Conservation (phyloP, 2,113 vertebrate species). For the Eidolon helvum region DNA sequence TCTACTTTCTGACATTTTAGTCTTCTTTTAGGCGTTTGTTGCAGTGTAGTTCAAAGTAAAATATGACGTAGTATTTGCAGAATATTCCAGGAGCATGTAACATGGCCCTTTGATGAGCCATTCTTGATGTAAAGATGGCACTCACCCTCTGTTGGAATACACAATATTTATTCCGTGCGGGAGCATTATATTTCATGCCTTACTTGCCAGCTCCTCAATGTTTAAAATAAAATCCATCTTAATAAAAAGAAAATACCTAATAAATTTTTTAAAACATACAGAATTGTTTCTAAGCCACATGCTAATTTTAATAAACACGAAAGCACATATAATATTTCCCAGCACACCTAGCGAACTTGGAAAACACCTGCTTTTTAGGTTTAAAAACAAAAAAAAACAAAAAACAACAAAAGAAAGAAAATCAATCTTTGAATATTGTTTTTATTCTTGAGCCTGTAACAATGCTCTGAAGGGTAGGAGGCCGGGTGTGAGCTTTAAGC, state of each 20-base stretch:
- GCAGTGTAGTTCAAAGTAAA: not conserved
- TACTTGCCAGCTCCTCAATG: not conserved
- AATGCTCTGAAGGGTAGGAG: not conserved
- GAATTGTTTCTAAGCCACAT: no score
- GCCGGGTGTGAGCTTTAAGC: not conserved
- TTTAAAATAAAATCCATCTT: no score
- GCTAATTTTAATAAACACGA: no score
- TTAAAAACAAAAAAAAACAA: no score
- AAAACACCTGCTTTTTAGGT: no score
- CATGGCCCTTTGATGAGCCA: not conserved
- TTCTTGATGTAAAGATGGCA: not conserved
- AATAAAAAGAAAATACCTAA: no score
- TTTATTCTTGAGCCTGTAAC: not conserved
- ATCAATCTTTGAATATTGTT: not conserved
- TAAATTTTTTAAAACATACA: no score
- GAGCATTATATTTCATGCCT: not conserved
- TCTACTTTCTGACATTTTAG: not conserved
- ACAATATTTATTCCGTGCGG: not conserved
- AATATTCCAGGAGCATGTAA: not conserved
- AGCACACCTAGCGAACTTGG: no score
- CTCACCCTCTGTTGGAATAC: not conserved
- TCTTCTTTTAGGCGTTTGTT: not conserved
- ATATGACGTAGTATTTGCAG: not conserved
- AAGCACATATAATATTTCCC: no score
- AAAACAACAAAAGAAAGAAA: no score